Base-by-base conservation (phyloP, 2,797 vertebrate genomes). In the Phoebastria nigripes region DNA sequence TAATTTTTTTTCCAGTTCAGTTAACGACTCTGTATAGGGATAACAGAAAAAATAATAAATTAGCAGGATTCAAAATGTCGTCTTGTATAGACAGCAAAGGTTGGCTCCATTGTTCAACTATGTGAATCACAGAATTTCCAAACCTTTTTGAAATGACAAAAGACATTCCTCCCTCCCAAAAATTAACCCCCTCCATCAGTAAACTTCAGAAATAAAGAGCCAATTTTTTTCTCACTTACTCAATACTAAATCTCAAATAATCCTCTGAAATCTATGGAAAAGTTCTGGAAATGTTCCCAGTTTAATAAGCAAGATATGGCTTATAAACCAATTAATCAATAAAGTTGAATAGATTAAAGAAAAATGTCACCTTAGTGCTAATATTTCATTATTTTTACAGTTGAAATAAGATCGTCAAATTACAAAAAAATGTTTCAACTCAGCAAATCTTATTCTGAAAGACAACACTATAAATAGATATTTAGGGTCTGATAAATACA, bases 161-260 rank as follows among this genome's bases (percentile, higher is more conserved):
- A 69, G 12, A 49, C 3, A 7, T 6, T 29, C 15, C 7, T 1
- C 4, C 1, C 2, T 0, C 3, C 1, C 1, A 0, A 22, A 77
- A 41, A 47, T 28, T 20, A 42, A 3, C 7, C 4, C 1, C 5
- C 9, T 11, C 2, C 2, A 15, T 41, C 10, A 44, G 8, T 21
- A 54, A 49, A 41, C 7, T n/a, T 86, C 62, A 82, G 54, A 77
- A 80, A 87, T 37, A 71, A 44, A 66, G 6, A 56, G 3, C 2
- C 16, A 15, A 28, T 47, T 79, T 87, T 71, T 56, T 15, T 42
- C 13, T 67, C 9, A 52, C 12, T 90, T 46, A 76, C 55, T 85
- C 11, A 80, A 11, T 71, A 21, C 8, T 20, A 56, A 58, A 28
- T 24, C 28, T 67, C 28, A 52, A 81, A 76, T 55, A 87, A 91